These are phyloP conservation scores for Siniperca scherzeri DNA, from an alignment of 2,797 vertebrate genomes.

Conservation along the genomic window DNA sequence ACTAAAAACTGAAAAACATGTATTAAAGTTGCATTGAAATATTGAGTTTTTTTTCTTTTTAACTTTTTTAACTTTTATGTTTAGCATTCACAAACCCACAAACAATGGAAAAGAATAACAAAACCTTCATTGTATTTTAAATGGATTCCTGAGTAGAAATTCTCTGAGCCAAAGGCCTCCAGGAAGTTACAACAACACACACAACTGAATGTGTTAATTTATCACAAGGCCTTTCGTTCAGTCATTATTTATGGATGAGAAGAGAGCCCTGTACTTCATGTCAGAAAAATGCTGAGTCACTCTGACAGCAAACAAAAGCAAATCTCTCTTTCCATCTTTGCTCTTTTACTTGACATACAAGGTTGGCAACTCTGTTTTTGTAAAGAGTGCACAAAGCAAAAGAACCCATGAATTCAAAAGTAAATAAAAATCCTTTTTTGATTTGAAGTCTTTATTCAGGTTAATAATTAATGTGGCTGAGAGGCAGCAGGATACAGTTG, in stretches of 20 bases:
- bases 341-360: background rate
- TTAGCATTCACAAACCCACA: background rate
- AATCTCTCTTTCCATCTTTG: background rate
- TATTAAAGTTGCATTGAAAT: background rate
- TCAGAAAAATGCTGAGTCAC: slow-evolving; percentile 33
- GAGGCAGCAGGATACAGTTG: too few species aligned
- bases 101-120: background rate
- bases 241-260: background rate
- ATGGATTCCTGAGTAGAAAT: too few species aligned
- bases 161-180: background rate
- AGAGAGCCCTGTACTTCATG: background rate
- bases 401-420: background rate
- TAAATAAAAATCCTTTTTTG: background rate
- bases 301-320: background rate
- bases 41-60: background rate
- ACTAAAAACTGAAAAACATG: background rate
- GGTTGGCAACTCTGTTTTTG: background rate
- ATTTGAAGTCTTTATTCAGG: background rate
- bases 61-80: background rate
- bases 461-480: too few species aligned
- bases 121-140: too few species aligned
- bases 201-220: background rate
- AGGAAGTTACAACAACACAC: background rate
- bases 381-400: background rate
- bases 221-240: background rate